These are phyloP conservation scores for Pteruthius melanotis DNA, from an alignment of 2,113 vertebrate genomes.

Conservation along the genomic window DNA sequence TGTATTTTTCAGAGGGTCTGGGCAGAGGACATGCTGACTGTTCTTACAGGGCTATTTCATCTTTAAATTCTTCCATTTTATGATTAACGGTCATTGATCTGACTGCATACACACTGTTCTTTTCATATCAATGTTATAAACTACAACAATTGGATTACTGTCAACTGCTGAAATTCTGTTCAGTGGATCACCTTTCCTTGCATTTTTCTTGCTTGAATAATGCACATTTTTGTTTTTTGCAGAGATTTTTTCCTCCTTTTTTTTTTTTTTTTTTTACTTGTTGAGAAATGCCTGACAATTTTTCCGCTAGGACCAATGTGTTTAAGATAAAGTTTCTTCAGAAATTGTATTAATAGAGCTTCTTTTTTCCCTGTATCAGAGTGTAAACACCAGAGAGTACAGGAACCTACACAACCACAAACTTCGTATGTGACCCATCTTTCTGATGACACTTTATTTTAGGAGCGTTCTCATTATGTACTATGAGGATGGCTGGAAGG, in stretches of 20 bases:
- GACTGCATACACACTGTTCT: not conserved
- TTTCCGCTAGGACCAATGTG: not conserved
- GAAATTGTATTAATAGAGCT: not conserved
- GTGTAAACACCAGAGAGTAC: not conserved
- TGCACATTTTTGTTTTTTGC: not conserved
- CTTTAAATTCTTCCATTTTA: not conserved
- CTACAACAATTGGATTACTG: not conserved
- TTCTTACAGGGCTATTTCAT: not conserved
- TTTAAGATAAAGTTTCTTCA: not conserved
- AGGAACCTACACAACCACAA: not conserved
- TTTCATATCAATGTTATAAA: not conserved
- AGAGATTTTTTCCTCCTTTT: not conserved
- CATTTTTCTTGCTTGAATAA: not conserved
- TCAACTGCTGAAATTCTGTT: not conserved
- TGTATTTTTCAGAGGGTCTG: not conserved
- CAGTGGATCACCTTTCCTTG: not conserved
- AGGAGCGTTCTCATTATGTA: not conserved
- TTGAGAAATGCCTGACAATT: not conserved
- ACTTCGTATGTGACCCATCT: not conserved
- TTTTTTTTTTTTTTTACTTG: not conserved
- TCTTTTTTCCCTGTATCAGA: not conserved
- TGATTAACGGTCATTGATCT: slow-evolving; percentile 7
- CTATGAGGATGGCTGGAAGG: not conserved
- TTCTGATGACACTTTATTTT: not conserved
- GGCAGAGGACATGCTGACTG: not conserved